phyloP scores from a whole-genome alignment of 2,113 vertebrate species.

The Psephotus haematonotus region DNA sequence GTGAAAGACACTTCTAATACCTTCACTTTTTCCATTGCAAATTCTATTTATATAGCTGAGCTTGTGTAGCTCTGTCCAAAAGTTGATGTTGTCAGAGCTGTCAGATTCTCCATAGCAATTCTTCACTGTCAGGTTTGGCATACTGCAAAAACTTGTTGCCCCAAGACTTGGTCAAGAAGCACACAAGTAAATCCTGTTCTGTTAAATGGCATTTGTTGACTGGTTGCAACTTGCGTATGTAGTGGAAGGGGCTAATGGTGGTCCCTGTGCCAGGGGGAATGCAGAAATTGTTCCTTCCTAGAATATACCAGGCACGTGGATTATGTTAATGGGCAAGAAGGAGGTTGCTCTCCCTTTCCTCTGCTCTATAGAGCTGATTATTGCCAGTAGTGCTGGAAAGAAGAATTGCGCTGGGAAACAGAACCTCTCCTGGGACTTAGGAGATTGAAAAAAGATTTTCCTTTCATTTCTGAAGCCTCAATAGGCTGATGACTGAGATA shows the following conservation, averaged over 20 bases:
- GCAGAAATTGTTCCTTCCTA: neutral
- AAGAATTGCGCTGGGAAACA: neutral
- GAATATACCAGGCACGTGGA: neutral
- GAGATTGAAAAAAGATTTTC: neutral
- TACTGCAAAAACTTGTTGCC: neutral
- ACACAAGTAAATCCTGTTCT: neutral
- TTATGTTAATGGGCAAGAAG: neutral
- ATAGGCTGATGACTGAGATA: conserved; percentile 25
- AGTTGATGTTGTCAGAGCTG: neutral
- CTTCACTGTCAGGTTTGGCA: neutral
- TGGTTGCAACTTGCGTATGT: neutral
- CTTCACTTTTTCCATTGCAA: neutral
- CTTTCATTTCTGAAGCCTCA: conserved; percentile 2
- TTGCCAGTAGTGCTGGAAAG: neutral
- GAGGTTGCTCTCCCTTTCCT: neutral
- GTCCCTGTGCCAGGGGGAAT: neutral
- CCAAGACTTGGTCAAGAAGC: neutral
- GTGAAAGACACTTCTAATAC: neutral
- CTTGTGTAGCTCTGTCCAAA: neutral
- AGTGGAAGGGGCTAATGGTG: neutral
- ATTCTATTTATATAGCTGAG: neutral
- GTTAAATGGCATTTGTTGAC: neutral
- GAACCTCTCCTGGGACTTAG: neutral
- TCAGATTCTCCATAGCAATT: neutral
- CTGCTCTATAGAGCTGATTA: neutral